Percentiles rank a stretch among this genome's conserved stretches.
These are phyloP conservation scores for Lasiurus borealis DNA, from an alignment of 2,113 vertebrate species.

Conservation along the genomic window DNA sequence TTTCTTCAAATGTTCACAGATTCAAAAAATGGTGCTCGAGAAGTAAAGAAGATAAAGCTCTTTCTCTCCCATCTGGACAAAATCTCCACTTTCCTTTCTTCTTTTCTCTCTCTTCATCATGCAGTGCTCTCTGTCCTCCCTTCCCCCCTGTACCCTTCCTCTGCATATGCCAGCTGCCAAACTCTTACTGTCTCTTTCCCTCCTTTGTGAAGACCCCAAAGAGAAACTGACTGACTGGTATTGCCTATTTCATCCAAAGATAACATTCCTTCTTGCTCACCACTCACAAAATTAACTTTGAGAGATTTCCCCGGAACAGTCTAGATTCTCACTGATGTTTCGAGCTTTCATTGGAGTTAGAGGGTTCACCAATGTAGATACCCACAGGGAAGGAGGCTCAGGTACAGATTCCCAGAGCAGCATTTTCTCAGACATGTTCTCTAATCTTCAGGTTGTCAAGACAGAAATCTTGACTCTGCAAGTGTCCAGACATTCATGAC, in stretches of 20 bases:
- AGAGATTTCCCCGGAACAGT: neutral
- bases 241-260: neutral
- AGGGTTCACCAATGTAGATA: too few species aligned
- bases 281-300: neutral
- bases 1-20: neutral
- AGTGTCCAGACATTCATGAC: neutral
- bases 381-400: neutral
- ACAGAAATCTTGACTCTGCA: neutral
- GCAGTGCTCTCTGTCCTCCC: neutral
- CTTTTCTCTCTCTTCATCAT: neutral
- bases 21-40: neutral
- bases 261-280: neutral
- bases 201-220: neutral
- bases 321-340: neutral
- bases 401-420: neutral
- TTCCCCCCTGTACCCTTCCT: neutral
- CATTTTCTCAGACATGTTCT: neutral
- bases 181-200: neutral
- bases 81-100: neutral
- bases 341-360: neutral
- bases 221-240: neutral
- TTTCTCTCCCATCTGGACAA: neutral
- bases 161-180: neutral
- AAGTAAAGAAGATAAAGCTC: neutral
- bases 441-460: neutral